Conservation (phyloP, 2,797 vertebrate genomes). For the Lophura swinhoii region DNA sequence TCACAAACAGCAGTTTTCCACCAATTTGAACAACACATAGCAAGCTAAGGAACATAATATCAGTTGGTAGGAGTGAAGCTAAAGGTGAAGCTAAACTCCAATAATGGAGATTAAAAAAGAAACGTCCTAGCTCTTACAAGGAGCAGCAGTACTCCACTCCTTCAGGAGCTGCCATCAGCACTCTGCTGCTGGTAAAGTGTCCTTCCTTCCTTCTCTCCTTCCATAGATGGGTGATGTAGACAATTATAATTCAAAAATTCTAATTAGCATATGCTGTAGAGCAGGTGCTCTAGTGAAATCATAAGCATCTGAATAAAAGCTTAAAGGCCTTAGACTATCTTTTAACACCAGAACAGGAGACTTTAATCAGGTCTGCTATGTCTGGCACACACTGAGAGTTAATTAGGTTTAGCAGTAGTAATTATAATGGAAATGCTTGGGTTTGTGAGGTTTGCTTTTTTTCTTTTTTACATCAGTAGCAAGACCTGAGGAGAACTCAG, state of each 20-base stretch:
- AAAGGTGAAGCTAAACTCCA: neutral
- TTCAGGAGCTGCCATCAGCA: neutral
- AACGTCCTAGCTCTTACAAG: neutral
- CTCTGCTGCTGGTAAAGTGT: neutral
- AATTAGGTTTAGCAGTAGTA: conserved; percentile 39
- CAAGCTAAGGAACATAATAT: neutral
- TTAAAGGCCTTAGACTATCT: conserved; percentile 41
- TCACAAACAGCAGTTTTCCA: neutral
- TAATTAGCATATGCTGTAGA: neutral
- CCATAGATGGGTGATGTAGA: neutral
- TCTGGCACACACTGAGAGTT: conserved; percentile 36
- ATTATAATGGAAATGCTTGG: neutral
- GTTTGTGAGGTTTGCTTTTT: neutral
- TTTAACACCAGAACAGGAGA: conserved; percentile 28
- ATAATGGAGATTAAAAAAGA: neutral
- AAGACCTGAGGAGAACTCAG: neutral
- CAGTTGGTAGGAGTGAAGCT: neutral
- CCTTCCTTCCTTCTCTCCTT: neutral
- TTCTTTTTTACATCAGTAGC: neutral
- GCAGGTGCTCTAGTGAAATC: conserved; percentile 4
- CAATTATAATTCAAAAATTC: neutral
- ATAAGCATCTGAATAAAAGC: conserved; percentile 25
- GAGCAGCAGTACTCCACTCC: neutral
- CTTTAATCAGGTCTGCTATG: conserved; percentile 49
- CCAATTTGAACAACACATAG: neutral